Percentiles rank a stretch among this genome's conserved stretches.
Evolutionary conservation across 2,888 invertebrate species (phyloP).

Genomic region (Drosophila demipolita): DNA sequence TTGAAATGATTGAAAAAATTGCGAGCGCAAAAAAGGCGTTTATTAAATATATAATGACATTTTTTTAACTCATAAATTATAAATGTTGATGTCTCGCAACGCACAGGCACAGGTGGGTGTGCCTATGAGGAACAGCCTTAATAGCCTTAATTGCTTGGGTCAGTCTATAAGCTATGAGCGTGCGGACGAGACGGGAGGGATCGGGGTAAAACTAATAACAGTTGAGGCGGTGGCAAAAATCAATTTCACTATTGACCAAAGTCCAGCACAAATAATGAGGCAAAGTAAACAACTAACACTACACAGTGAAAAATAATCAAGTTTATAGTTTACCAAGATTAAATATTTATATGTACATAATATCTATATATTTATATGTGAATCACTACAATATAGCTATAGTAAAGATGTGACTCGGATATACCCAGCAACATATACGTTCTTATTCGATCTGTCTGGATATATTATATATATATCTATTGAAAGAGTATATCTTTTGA

Average conservation of each 20-base stretch:
- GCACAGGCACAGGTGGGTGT: conserved; percentile 8
- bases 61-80: conserved; percentile 23
- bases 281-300: conserved; percentile 15
- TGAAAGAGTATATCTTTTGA: neutral
- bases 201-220: conserved; percentile 30
- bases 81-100: neutral
- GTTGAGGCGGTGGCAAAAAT: conserved; percentile 53
- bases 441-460: neutral
- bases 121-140: conserved; percentile 36
- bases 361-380: neutral
- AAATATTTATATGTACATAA: neutral
- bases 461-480: too few relatives aligned
- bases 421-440: neutral
- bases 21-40: conserved; percentile 7
- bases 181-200: neutral
- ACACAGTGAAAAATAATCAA: neutral
- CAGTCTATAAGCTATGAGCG: conserved; percentile 20
- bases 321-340: neutral
- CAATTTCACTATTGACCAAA: conserved; percentile 78
- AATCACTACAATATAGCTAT: too few relatives aligned
- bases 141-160: conserved; percentile 55
- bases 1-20: conserved; percentile 33
- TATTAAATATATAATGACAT: conserved; percentile 58
- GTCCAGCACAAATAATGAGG: conserved; percentile 58
- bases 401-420: neutral